Percentiles rank a stretch among this genome's conserved stretches.
These are phyloP conservation scores for Dynastes maya DNA, from an alignment of 2,888 invertebrate species.

Conservation along the genomic window DNA sequence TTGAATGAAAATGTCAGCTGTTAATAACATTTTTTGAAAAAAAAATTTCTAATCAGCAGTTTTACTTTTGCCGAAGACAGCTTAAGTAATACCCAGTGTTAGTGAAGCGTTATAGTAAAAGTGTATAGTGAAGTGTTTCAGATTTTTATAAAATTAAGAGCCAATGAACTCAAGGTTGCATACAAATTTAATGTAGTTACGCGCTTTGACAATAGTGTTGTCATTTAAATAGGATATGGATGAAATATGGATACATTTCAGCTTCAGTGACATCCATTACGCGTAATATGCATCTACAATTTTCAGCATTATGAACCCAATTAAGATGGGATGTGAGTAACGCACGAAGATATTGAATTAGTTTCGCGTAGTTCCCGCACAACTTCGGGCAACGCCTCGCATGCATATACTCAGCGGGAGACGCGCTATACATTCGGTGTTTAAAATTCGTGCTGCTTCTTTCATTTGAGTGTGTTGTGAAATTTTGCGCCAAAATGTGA, in stretches of 20 bases:
- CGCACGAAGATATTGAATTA: conserved; percentile 42
- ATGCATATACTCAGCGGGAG: conserved; percentile 23
- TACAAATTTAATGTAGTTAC: too few relatives aligned
- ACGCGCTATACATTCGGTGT: background rate
- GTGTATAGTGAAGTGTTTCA: too few relatives aligned
- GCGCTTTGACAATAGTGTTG: too few relatives aligned
- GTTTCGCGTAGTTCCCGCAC: conserved; percentile 21
- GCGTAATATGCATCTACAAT: background rate
- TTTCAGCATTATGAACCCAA: conserved; percentile 28
- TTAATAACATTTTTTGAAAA: too few relatives aligned
- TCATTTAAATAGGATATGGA: too few relatives aligned
- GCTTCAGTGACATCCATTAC: background rate
- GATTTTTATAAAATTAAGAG: too few relatives aligned
- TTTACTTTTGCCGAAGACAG: too few relatives aligned
- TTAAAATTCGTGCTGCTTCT: background rate
- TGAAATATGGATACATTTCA: background rate
- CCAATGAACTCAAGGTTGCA: too few relatives aligned
- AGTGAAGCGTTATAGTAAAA: too few relatives aligned
- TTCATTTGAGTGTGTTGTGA: background rate
- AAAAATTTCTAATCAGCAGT: too few relatives aligned
- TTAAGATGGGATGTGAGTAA: conserved; percentile 34
- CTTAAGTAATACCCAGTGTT: too few relatives aligned
- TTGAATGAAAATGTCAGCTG: too few relatives aligned
- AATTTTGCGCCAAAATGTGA: conserved; percentile 12
- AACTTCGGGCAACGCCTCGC: conserved; percentile 42